phyloP scores from a whole-genome alignment of 2,797 vertebrate species.

The Gymnothorax javanicus region DNA sequence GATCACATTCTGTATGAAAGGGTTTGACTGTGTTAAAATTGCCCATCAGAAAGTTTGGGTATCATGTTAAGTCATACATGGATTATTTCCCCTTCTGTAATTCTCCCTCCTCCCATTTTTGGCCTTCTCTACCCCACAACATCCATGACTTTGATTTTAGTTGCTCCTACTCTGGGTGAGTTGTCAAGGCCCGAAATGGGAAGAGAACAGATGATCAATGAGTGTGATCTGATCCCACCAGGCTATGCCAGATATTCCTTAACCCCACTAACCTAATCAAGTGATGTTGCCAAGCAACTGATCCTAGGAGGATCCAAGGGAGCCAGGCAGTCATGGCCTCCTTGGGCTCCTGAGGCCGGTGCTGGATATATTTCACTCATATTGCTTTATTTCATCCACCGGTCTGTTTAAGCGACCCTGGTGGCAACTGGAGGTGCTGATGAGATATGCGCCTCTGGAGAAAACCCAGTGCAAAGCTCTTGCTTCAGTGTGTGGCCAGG shows the following conservation, averaged over 20 bases:
- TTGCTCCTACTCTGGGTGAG: slow-evolving; percentile 42
- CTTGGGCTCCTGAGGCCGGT: slow-evolving; percentile 55
- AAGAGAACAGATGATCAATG: slow-evolving; percentile 67
- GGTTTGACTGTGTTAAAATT: no score
- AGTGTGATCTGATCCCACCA: slow-evolving; percentile 67
- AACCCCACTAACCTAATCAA: slow-evolving; percentile 34
- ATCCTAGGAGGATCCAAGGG: slow-evolving; percentile 56
- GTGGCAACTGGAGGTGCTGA: slow-evolving; percentile 38
- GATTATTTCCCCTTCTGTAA: slow-evolving; percentile 39
- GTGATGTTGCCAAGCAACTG: slow-evolving; percentile 65
- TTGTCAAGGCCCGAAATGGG: slow-evolving; percentile 51
- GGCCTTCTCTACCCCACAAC: slow-evolving; percentile 36
- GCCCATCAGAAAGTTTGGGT: no score
- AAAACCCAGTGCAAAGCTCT: slow-evolving; percentile 40
- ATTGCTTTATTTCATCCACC: slow-evolving; percentile 48
- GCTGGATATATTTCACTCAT: slow-evolving; percentile 65
- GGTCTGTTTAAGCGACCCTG: slow-evolving; percentile 44
- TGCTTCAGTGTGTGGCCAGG: neutral
- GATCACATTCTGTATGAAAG: no score
- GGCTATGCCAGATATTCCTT: slow-evolving; percentile 55
- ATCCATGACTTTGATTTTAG: slow-evolving; percentile 51
- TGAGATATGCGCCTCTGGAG: slow-evolving; percentile 36
- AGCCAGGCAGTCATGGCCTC: slow-evolving; percentile 44
- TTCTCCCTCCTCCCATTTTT: slow-evolving; percentile 45
- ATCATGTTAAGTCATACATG: neutral